Base-by-base conservation (phyloP, 2,888 invertebrate genomes). In the Micoletzkya japonica region DNA sequence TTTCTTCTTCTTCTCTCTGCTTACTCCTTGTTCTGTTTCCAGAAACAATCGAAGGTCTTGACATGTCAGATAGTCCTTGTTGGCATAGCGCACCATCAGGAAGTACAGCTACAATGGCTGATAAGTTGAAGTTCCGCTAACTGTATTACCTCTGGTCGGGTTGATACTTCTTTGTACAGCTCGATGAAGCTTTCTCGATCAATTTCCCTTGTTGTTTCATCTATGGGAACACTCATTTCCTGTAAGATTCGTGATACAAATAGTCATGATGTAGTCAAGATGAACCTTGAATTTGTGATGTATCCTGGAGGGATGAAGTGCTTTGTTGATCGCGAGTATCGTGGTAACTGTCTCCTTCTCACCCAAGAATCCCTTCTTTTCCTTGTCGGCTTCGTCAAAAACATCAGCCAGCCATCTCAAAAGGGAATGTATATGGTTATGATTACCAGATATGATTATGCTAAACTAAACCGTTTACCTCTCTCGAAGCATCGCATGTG, bases 11-110 rank as follows among this genome's bases (percentile, higher is more conserved):
- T 7, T 26, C 10, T n/a, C n/a, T n/a, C n/a, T n/a, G 75, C 86
- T 85, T 82, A 89, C 89, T 85, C 89, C 89, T 87, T 90, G 90
- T 82, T 90, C 89, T 34, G 89, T 89, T 83, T 90, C 89, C 74
- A 90, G 84, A 82, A 90, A 90, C 68, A 89, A 82, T 73, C 89
- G 86, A 74, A 90, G 84, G 80, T 90, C 89, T 76, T 89, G 89
- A 36, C 87, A 86, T 4, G 88, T 87, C 80, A 89, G 85, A 81
- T 88, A 89, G 82, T 90, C 89, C 79, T 89, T 88, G 82, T 89
- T 88, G 63, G 89, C 88, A 84, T 89, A 89, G 79, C 89, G 86
- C 70, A 89, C 89, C 82, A 90, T 86, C 49, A 90, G 86, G 82
- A 89, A 89, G 80, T 89, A 89, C 34, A 90, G 87, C 63, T 59